A percentile compares a stretch with the other conserved stretches of the same genome.
Evolutionary conservation across 2,888 invertebrate genomes (phyloP).

Genomic region (Dolichomitus sp.): DNA sequence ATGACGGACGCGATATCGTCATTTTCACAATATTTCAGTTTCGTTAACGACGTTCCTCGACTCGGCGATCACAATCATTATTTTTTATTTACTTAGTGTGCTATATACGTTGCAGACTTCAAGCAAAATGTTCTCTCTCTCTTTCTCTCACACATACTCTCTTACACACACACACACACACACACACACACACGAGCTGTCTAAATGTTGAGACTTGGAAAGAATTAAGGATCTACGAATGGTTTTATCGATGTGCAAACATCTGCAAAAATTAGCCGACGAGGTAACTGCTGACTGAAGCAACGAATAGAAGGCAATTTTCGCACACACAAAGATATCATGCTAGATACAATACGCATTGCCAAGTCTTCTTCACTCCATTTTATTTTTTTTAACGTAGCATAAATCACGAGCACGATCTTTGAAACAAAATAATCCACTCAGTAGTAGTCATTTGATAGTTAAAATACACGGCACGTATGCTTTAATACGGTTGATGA

Average conservation of each 20-base stretch:
- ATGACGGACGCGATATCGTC: not conserved
- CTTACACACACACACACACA: not conserved
- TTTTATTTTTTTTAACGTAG: not conserved
- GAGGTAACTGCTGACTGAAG: not conserved
- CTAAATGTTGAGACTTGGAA: not conserved
- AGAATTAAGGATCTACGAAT: not conserved
- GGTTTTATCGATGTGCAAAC: not conserved
- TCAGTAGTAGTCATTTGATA: not conserved
- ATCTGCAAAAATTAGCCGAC: not conserved
- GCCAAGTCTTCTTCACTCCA: constrained; percentile 1
- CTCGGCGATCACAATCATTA: not conserved
- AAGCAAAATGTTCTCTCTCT: not conserved
- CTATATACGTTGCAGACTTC: not conserved
- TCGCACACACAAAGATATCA: not conserved
- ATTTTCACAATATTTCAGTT: not conserved
- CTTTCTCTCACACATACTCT: not conserved
- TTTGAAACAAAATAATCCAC: not conserved
- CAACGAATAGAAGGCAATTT: not conserved
- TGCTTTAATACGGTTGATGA: not conserved
- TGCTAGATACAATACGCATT: not conserved
- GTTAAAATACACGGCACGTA: not conserved
- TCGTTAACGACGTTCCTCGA: not conserved
- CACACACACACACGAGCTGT: not conserved
- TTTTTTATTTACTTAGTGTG: not conserved
- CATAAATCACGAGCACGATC: not conserved